Evolutionary conservation across 2,113 vertebrate species (phyloP).

Genomic region (Elaphurus davidianus): DNA sequence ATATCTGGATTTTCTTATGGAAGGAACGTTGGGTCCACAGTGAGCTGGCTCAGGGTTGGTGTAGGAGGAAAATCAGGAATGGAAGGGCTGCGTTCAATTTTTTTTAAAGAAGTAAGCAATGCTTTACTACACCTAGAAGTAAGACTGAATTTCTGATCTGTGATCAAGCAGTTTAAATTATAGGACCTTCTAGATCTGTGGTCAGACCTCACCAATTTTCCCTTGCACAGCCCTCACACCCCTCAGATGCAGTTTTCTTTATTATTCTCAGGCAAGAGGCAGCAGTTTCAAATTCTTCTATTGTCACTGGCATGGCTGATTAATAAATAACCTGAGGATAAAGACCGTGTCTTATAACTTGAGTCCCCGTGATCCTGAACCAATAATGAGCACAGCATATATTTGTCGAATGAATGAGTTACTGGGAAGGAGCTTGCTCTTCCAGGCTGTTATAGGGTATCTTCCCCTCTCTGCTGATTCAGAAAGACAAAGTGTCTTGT

Average conservation of each 20-base stretch:
- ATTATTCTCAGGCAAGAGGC: not conserved
- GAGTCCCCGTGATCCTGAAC: not conserved
- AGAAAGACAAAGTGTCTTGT: slow-evolving; percentile 34
- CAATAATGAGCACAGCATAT: not conserved
- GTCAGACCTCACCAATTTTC: not conserved
- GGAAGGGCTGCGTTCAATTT: not conserved
- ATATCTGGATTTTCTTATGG: not conserved
- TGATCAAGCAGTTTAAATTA: not conserved
- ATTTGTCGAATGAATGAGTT: not conserved
- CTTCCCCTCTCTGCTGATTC: not conserved
- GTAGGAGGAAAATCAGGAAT: not conserved
- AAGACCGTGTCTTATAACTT: not conserved
- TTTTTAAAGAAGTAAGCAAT: not conserved
- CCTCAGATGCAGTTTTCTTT: not conserved
- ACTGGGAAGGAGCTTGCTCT: not conserved
- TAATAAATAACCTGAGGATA: not conserved
- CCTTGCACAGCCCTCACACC: not conserved
- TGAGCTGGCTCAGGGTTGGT: not conserved
- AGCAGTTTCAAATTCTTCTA: not conserved
- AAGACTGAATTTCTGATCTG: not conserved
- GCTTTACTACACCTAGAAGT: not conserved
- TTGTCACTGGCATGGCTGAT: not conserved
- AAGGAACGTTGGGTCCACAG: not conserved
- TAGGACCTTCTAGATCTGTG: not conserved
- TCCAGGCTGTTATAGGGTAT: not conserved